A percentile compares a stretch with the other conserved stretches of the same genome.
phyloP scores from a whole-genome alignment of 1,140 invertebrate species.

The Idris sp. region DNA sequence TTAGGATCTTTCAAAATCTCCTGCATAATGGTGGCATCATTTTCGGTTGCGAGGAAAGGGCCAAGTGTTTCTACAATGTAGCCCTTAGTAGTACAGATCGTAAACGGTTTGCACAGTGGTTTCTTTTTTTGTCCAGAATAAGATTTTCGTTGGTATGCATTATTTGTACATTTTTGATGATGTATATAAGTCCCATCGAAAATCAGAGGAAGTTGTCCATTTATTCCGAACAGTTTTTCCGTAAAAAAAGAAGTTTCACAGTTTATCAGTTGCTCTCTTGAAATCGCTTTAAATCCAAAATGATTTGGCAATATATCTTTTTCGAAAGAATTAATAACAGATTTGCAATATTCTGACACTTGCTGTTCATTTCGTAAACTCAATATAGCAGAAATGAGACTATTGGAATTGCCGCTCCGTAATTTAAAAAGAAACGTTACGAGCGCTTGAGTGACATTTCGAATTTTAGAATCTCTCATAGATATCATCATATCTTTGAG shows the following conservation, averaged over 20 bases:
- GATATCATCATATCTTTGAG: background rate
- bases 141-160: constrained; percentile 10
- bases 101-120: constrained; percentile 7
- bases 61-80: constrained; percentile 8
- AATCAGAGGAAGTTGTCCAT: constrained; percentile 52
- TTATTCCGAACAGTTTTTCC: constrained; percentile 35
- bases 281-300: background rate
- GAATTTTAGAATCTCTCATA: background rate
- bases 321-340: background rate
- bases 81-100: background rate
- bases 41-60: constrained; percentile 28
- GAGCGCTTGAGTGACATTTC: background rate
- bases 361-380: background rate
- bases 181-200: constrained; percentile 63
- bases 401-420: background rate
- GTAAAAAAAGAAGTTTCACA: constrained; percentile 49
- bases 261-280: constrained; percentile 38
- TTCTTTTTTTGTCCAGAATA: constrained; percentile 13
- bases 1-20: constrained; percentile 6
- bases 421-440: constrained; percentile 2
- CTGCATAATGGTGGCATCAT: background rate
- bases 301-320: background rate
- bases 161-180: constrained; percentile 58
- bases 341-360: background rate
- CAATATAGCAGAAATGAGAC: background rate